Evolutionary conservation across 2,888 invertebrate species (phyloP), one percentile per base, ranked within the genome.

Genomic region (Odontocolon sp.): DNA sequence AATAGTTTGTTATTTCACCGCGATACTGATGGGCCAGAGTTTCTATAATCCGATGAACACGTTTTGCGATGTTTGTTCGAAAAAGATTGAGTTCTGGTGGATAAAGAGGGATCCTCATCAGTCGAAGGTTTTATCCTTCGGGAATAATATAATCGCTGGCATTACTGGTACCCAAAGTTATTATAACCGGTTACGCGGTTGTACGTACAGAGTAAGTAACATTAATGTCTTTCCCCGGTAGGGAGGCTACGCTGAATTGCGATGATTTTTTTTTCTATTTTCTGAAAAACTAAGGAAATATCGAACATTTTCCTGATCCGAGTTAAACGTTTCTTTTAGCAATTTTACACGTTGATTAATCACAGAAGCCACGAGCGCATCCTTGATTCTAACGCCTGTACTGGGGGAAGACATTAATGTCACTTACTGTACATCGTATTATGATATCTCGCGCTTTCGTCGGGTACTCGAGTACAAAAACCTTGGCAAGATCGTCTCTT

Each of bases 161-260:
- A 71, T 76, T 71, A 67, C 70, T 61, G 66, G 42, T 70, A 45
- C 40, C 70, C 38, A 14, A 45, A 66, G 76, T 67, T 67, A 56
- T 76, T 76, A 76, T 47, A 76, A 76, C 76, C 76, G 76, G 76
- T 76, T 76, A 67, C 61, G 31, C 28, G 11, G 63, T 47, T 63
- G 45, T 21, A 63, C 23, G 45, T 61, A 33, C 63, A 33, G 23
- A 18, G 5, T 9, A n/a, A n/a, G n/a, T n/a, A n/a, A n/a, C n/a
- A n/a, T n/a, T n/a, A n/a, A n/a, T n/a, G n/a, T n/a, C n/a, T 11
- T 36, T 11, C 11, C 36, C 2, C 36, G 45, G 9, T 21, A 18
- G 14, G 18, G 3, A n/a, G 2, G n/a, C 40, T 18, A 18, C 23
- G n/a, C 45, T 45, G n/a, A n/a, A n/a, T n/a, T n/a, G n/a, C n/a